phyloP scores from a whole-genome alignment of 2,797 vertebrate species.

The Centropyge bicolor region DNA sequence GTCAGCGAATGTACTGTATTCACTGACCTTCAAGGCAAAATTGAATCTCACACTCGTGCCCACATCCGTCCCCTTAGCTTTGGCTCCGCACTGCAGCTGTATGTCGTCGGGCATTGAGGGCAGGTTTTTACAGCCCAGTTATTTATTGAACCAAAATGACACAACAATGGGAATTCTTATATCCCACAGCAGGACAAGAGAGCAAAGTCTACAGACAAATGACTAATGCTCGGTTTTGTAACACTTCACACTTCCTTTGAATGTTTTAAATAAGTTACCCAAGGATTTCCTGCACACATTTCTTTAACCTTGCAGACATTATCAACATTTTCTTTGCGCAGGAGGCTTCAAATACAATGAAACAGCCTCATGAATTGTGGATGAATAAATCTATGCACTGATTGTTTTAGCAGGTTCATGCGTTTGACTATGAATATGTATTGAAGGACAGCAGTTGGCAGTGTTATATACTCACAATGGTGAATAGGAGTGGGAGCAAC shows the following conservation, averaged over 20 bases:
- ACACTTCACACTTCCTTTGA: conserved; percentile 21
- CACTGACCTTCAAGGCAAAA: conserved; percentile 2
- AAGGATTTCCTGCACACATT: conserved; percentile 6
- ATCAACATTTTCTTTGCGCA: not conserved
- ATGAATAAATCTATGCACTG: conserved; percentile 8
- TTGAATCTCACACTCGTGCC: conserved; percentile 22
- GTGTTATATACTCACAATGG: conserved; percentile 77
- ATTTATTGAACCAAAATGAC: conserved; percentile 78
- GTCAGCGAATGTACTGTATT: conserved; percentile 23
- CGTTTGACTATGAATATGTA: conserved; percentile 57
- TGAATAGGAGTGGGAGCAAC: conserved; percentile 76
- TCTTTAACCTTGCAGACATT: conserved; percentile 11
- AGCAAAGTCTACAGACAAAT: conserved; percentile 72
- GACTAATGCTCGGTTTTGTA: conserved; percentile 16
- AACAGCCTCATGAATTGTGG: not conserved
- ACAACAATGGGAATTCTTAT: conserved; percentile 18
- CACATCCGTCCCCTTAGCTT: conserved; percentile 40
- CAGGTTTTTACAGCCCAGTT: conserved; percentile 63
- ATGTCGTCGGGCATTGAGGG: conserved; percentile 35
- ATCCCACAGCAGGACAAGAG: conserved; percentile 28
- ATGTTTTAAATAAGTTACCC: conserved; percentile 49
- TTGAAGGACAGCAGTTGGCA: conserved; percentile 40
- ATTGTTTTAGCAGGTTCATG: conserved; percentile 36
- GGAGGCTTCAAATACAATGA: no score
- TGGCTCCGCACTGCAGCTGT: conserved; percentile 10